Evolutionary conservation across 2,888 invertebrate genomes (phyloP).

Genomic region (Cylloceria caligata): DNA sequence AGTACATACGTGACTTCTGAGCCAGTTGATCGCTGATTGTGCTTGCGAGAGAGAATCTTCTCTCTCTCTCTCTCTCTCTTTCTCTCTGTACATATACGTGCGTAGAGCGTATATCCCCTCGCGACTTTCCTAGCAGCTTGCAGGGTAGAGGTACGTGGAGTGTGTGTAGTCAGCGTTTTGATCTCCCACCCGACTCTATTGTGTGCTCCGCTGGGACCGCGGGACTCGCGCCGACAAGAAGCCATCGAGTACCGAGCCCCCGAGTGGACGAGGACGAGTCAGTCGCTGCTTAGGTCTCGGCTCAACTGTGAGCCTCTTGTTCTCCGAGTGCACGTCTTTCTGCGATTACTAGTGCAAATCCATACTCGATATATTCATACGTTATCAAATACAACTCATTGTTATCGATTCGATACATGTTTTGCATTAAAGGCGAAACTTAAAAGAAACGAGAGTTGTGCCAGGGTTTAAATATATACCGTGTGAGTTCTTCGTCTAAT

Average conservation of each 20-base stretch:
- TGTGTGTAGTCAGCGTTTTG: conserved; percentile 78
- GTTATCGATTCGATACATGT: not conserved
- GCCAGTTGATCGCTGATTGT: conserved; percentile 29
- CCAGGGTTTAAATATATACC: conserved; percentile 1
- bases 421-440: not conserved
- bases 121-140: not conserved
- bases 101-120: not conserved
- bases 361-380: not conserved
- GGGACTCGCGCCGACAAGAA: conserved; percentile 75
- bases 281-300: conserved; percentile 82
- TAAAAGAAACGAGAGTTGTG: not conserved
- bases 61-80: not conserved
- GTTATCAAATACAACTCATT: not conserved
- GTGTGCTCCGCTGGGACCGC: conserved; percentile 76
- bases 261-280: conserved; percentile 72
- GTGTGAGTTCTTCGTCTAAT: conserved; percentile 45
- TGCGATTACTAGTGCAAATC: not conserved
- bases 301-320: conserved; percentile 71
- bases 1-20: conserved; percentile 11
- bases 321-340: conserved; percentile 14
- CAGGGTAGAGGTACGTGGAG: conserved; percentile 6
- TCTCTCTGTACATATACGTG: not conserved
- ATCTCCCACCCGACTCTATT: conserved; percentile 81
- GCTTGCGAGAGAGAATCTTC: not conserved
- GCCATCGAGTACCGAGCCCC: conserved; percentile 74